Evolutionary conservation across 2,888 invertebrate genomes (phyloP).

Genomic region (Cephus spinipes): DNA sequence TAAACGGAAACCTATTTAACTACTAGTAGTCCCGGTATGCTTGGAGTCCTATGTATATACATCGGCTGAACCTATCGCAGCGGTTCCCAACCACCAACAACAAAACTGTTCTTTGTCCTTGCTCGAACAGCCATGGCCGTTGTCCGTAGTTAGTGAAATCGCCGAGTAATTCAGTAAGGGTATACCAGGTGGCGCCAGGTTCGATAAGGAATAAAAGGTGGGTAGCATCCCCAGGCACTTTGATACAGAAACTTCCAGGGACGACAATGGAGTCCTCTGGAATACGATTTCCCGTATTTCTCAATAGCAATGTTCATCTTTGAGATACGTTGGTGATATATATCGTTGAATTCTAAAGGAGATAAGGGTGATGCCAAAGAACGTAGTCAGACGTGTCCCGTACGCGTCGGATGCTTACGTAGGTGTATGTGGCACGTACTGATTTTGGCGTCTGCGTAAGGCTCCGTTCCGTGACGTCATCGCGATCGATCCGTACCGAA

Average conservation of each 20-base stretch:
- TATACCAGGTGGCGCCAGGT: not conserved
- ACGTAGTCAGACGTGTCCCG: not conserved
- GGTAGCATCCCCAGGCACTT: not conserved
- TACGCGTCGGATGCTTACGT: not conserved
- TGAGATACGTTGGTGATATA: not conserved
- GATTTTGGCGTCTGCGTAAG: not conserved
- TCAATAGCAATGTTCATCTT: not conserved
- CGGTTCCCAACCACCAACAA: not conserved
- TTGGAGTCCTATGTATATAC: not conserved
- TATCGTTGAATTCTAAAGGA: not conserved
- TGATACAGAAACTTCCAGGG: not conserved
- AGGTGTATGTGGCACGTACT: not conserved
- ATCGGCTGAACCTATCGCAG: not conserved
- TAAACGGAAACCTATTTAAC: not conserved
- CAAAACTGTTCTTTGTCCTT: not conserved
- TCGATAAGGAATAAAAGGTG: not conserved
- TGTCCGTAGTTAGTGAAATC: not conserved
- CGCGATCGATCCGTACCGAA: constrained; percentile 17
- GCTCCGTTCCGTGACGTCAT: constrained; percentile 18
- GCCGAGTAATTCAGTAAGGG: not conserved
- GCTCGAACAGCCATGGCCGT: not conserved
- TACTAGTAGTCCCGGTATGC: not conserved
- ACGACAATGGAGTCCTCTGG: not conserved
- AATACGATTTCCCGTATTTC: not conserved
- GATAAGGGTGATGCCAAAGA: not conserved